These are phyloP conservation scores for Brachyistius frenatus DNA, from an alignment of 2,113 vertebrate genomes.

Conservation along the genomic window DNA sequence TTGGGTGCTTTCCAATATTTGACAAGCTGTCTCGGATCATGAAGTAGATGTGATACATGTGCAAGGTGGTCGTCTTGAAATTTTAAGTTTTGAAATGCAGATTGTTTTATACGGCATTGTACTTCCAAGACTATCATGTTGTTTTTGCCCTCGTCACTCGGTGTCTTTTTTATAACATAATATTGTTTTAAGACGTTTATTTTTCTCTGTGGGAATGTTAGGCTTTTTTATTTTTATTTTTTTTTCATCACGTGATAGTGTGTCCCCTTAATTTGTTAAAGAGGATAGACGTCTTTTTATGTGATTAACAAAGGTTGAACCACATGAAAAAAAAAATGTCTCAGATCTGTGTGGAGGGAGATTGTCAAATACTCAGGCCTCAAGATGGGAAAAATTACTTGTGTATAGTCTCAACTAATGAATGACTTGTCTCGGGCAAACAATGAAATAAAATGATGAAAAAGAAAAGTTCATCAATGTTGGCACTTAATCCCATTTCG, in stretches of 20 bases:
- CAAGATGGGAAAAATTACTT: slow-evolving; percentile 66
- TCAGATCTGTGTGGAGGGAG: slow-evolving; percentile 41
- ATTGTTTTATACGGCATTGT: slow-evolving; percentile 69
- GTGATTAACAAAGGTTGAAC: slow-evolving; percentile 50
- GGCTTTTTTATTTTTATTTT: background rate
- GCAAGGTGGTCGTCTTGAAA: slow-evolving; percentile 70
- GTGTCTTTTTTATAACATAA: slow-evolving; percentile 35
- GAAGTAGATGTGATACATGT: slow-evolving; percentile 64
- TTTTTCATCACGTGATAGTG: slow-evolving; percentile 31
- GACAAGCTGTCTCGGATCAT: slow-evolving; percentile 64
- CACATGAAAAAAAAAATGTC: slow-evolving; percentile 46
- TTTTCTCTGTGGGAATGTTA: slow-evolving; percentile 39
- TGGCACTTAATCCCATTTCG: background rate
- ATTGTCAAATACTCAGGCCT: slow-evolving; percentile 75
- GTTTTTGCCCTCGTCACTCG: slow-evolving; percentile 23
- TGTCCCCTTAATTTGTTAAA: slow-evolving; percentile 48
- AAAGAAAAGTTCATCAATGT: slow-evolving; percentile 6
- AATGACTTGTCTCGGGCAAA: slow-evolving; percentile 72
- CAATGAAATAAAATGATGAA: slow-evolving; percentile 74
- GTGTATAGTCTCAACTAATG: slow-evolving; percentile 78
- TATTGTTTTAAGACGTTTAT: slow-evolving; percentile 46
- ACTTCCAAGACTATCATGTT: slow-evolving; percentile 65
- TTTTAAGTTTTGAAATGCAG: slow-evolving; percentile 60
- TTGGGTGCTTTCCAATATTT: slow-evolving; percentile 64
- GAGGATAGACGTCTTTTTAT: slow-evolving; percentile 42